Evolutionary conservation across 2,113 vertebrate species (phyloP).

Genomic region (Atherinomorus stipes): DNA sequence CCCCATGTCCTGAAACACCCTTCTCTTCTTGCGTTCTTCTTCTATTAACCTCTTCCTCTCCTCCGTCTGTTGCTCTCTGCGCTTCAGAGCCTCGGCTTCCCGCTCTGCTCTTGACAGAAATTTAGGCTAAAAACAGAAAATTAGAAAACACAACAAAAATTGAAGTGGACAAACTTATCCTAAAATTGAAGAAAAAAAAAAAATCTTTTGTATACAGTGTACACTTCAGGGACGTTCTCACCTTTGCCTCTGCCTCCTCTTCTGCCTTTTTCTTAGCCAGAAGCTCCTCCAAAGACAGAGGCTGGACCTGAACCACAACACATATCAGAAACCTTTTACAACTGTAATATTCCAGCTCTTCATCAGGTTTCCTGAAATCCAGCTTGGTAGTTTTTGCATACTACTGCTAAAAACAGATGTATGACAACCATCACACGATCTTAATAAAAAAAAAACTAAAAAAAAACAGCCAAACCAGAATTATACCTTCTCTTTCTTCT

Average conservation of each 20-base stretch:
- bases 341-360: too few species aligned
- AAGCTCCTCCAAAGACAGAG: conserved; percentile 95
- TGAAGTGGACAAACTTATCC: background rate
- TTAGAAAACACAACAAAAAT: background rate
- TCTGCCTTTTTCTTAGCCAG: conserved; percentile 97
- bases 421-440: too few species aligned
- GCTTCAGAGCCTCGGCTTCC: conserved; percentile 92
- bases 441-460: too few species aligned
- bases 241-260: conserved; percentile 97
- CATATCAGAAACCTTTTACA: too few species aligned
- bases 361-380: too few species aligned
- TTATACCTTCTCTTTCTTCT: conserved; percentile 87
- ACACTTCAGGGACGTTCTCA: conserved; percentile 43
- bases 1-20: conserved; percentile 95
- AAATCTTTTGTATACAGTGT: background rate
- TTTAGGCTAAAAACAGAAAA: conserved; percentile 85
- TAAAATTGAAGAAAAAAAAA: background rate
- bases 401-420: too few species aligned
- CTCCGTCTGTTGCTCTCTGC: conserved; percentile 90
- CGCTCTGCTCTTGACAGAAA: conserved; percentile 95
- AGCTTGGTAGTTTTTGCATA: too few species aligned
- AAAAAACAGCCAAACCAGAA: background rate
- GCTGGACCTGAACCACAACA: conserved; percentile 84
- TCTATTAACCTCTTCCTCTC: conserved; percentile 89
- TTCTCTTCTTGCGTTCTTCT: conserved; percentile 94